A percentile compares a stretch with the other conserved stretches of the same genome.
Conservation (phyloP, 2,797 vertebrate species). For the Sparus aurata region DNA sequence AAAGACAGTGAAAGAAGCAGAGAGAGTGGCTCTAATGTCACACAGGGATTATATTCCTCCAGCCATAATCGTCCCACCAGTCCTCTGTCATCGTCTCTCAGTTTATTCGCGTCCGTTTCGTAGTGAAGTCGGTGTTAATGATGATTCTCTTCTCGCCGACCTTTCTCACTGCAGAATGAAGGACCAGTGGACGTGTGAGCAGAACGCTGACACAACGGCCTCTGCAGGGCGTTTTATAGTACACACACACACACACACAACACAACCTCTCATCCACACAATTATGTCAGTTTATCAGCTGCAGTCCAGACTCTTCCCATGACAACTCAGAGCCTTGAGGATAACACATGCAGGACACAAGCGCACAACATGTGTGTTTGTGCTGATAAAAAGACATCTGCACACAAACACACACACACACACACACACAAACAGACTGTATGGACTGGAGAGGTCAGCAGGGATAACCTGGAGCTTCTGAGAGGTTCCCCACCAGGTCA, state of each 20-base stretch:
- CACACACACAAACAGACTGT: neutral
- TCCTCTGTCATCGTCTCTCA: constrained; percentile 12
- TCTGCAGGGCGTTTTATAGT: too few species aligned
- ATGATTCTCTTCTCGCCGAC: constrained; percentile 57
- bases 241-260: neutral
- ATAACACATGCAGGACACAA: neutral
- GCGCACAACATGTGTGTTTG: neutral
- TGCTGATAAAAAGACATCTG: neutral
- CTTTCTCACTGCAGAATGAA: constrained; percentile 45
- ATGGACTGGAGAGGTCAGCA: neutral
- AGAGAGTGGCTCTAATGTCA: constrained; percentile 28
- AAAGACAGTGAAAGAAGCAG: neutral
- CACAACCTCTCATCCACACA: too few species aligned
- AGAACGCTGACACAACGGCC: too few species aligned
- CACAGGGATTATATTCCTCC: constrained; percentile 39
- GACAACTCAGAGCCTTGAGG: neutral
- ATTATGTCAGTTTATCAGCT: constrained; percentile 7
- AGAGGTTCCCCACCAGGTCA: neutral
- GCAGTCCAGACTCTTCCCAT: constrained; percentile 7
- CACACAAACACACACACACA: neutral
- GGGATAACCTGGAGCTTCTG: neutral
- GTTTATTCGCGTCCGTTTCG: constrained; percentile 40
- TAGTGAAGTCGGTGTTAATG: constrained; percentile 46
- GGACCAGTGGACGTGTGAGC: constrained; percentile 4
- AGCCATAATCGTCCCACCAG: constrained; percentile 38